Evolutionary conservation across 2,797 vertebrate species (phyloP), one percentile per base, ranked within the genome.

Genomic region (Urosaurus nigricauda): DNA sequence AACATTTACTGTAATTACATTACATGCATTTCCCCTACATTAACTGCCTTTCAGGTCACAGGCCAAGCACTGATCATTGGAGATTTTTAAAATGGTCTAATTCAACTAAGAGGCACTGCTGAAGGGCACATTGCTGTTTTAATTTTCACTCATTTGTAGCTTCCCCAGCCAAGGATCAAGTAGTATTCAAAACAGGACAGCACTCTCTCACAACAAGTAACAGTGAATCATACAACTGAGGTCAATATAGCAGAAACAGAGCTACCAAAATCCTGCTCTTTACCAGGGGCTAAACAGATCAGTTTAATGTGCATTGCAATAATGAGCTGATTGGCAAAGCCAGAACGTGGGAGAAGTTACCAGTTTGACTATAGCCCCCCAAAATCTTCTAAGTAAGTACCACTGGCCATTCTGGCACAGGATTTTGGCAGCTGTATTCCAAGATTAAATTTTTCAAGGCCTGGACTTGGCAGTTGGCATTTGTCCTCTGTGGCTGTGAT

Each of bases 1-100:
- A 78, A 37, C 88, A 86, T 85, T 93, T 93, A 86, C 43, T 86
- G 35, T 73, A 53, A 94, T 87, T n/a, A 56, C 74, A 83, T 71
- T 90, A 81, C 35, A 56, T 75, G 78, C 88, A 85, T 91, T 91
- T 91, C 35, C 90, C 83, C 83, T 71, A 21, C 87, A 24, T 24
- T 0, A 87, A 81, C 65, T 89, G 0, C 0, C 77, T 73, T 29
- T 21, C 1, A 7, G 84, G 84, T 86, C 91, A 87, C 58, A 56
- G 93, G 63, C 87, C 93, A 93, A 65, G 84, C 68, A 7, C 75
- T 40, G 79, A 87, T 71, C 8, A 71, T 56, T 71, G 5, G 56
- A 83, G 56, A 32, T 5, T 29, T 47, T 37, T 80, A 3, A 83
- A 71, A 11, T n/a, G 32, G 63, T 79, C 47, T 11, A 21, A n/a